Conservation (phyloP, 1,140 invertebrate species). For the Campodea augens region DNA sequence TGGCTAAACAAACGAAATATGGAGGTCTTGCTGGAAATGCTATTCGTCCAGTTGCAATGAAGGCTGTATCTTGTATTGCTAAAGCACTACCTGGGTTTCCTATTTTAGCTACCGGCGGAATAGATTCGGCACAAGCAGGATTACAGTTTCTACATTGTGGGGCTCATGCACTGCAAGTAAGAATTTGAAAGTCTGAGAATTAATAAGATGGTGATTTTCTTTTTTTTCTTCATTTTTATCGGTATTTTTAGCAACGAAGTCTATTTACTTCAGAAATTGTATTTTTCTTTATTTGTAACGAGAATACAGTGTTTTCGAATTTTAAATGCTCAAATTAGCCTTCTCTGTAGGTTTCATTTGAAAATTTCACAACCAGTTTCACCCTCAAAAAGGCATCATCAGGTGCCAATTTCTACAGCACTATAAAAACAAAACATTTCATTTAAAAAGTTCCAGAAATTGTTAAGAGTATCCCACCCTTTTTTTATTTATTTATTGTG, state of each 20-base stretch:
- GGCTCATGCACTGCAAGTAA: conserved; percentile 72
- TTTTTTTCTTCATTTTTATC: too few species aligned
- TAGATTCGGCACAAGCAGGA: conserved; percentile 86
- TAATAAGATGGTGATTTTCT: not conserved
- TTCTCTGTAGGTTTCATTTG: too few species aligned
- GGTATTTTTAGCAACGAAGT: too few species aligned
- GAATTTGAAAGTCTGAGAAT: not conserved
- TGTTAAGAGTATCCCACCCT: too few species aligned
- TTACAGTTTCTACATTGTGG: conserved; percentile 85
- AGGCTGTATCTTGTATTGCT: conserved; percentile 71
- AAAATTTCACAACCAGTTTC: too few species aligned
- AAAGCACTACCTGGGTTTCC: conserved; percentile 67
- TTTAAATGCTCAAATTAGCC: not conserved
- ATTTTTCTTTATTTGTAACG: too few species aligned
- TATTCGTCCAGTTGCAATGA: conserved; percentile 75
- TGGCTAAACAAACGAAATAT: conserved; percentile 68
- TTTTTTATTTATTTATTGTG: too few species aligned
- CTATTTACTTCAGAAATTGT: too few species aligned
- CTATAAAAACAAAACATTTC: too few species aligned
- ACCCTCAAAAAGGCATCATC: too few species aligned
- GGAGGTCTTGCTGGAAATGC: conserved; percentile 94
- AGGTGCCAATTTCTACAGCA: too few species aligned
- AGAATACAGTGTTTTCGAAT: not conserved
- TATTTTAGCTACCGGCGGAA: conserved; percentile 86
- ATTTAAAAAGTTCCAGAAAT: too few species aligned